Evolutionary conservation across 2,888 invertebrate species (phyloP).

Genomic region (Entomobrya multifasciata): DNA sequence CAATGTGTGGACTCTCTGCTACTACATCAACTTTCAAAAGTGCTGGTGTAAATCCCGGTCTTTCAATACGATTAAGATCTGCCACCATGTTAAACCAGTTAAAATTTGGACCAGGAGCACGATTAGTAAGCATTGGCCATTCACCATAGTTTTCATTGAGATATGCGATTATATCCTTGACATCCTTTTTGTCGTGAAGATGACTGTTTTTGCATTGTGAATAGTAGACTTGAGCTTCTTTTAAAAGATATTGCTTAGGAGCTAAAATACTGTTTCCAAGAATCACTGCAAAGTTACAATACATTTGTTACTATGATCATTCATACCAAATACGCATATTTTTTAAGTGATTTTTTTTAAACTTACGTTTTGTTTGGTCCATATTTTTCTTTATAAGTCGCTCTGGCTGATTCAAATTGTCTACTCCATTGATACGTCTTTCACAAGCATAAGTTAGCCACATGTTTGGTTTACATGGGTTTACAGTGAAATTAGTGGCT

Average conservation of each 20-base stretch:
- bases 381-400: not conserved
- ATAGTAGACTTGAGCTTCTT: slow-evolving; percentile 55
- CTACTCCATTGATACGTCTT: slow-evolving; percentile 48
- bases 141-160: slow-evolving; percentile 39
- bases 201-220: slow-evolving; percentile 52
- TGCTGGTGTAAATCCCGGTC: slow-evolving; percentile 35
- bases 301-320: not conserved
- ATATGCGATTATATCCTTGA: slow-evolving; percentile 44
- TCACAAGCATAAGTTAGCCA: slow-evolving; percentile 42
- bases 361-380: slow-evolving; percentile 21
- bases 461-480: slow-evolving; percentile 46
- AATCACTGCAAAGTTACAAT: not conserved
- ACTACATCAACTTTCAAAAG: slow-evolving; percentile 20
- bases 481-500: slow-evolving; percentile 48
- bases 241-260: slow-evolving; percentile 32
- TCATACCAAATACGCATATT: not conserved
- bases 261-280: slow-evolving; percentile 18
- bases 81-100: slow-evolving; percentile 60
- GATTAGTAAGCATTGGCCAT: slow-evolving; percentile 58
- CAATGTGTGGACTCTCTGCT: not conserved
- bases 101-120: slow-evolving; percentile 51
- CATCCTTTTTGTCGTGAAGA: slow-evolving; percentile 38
- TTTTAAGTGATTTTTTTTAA: not conserved
- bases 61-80: slow-evolving; percentile 58
- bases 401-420: slow-evolving; percentile 57